A percentile compares a stretch with the other conserved stretches of the same genome.
Conservation (phyloP, 2,888 invertebrate species). For the Pasiphila rectangulata region DNA sequence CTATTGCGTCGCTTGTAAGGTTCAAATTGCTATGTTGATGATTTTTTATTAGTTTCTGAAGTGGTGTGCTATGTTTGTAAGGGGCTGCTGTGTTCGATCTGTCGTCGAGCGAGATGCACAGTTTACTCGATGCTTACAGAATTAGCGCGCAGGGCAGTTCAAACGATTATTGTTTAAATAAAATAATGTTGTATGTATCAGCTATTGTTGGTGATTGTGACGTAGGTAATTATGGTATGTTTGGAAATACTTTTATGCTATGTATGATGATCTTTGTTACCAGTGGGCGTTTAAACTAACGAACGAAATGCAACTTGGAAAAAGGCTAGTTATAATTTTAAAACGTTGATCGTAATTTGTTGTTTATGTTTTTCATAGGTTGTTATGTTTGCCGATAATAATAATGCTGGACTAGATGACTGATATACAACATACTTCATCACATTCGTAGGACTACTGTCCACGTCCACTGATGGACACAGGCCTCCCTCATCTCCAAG, state of each 20-base stretch:
- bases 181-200: constrained; percentile 43
- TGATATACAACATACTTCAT: too few species aligned
- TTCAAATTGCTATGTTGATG: constrained; percentile 37
- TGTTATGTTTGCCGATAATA: too few species aligned
- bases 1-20: constrained; percentile 34
- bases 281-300: too few species aligned
- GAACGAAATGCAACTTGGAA: too few species aligned
- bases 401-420: too few species aligned
- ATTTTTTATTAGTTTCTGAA: constrained; percentile 64
- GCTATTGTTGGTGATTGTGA: constrained; percentile 38
- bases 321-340: too few species aligned
- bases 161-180: constrained; percentile 50
- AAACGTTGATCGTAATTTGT: too few species aligned
- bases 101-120: constrained; percentile 61
- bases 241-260: constrained; percentile 1
- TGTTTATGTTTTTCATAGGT: too few species aligned
- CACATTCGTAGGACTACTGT: too few species aligned
- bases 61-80: constrained; percentile 59
- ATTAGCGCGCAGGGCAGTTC: constrained; percentile 53
- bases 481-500: too few species aligned
- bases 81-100: constrained; percentile 66
- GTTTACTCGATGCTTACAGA: constrained; percentile 60
- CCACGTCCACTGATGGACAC: too few species aligned
- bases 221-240: background rate
- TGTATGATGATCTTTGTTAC: background rate